phyloP scores from a whole-genome alignment of 2,888 invertebrate genomes.

The Pelosia muscerda region DNA sequence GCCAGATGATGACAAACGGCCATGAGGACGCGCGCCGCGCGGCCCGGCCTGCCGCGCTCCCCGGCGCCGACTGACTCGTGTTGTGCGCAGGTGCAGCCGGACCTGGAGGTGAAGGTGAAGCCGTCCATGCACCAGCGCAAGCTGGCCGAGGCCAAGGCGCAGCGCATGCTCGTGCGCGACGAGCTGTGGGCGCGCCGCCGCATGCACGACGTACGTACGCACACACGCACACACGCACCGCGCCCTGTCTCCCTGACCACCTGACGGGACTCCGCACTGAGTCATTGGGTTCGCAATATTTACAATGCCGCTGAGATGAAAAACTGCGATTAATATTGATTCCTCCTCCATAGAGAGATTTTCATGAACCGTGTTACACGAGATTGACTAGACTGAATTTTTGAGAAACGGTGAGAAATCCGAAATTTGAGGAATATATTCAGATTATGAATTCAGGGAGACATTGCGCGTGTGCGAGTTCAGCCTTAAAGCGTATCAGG shows the following conservation, averaged over 20 bases:
- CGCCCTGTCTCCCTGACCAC: background rate
- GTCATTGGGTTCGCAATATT: no score
- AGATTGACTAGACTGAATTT: no score
- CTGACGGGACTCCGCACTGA: no score
- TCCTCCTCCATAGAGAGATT: no score
- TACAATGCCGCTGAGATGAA: no score
- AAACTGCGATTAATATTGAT: no score
- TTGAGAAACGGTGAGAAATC: no score
- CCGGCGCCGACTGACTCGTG: background rate
- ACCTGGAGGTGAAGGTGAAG: slow-evolving; percentile 98
- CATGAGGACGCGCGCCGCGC: slow-evolving; percentile 70
- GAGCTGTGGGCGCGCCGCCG: slow-evolving; percentile 90
- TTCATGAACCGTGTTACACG: no score
- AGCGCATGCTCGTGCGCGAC: slow-evolving; percentile 91
- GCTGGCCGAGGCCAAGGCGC: slow-evolving; percentile 93
- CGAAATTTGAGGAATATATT: no score
- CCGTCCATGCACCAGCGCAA: slow-evolving; percentile 94
- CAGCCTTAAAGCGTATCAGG: no score
- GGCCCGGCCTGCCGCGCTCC: background rate
- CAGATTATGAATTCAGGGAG: no score
- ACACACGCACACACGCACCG: background rate
- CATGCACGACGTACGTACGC: slow-evolving; percentile 82
- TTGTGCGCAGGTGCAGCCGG: slow-evolving; percentile 89
- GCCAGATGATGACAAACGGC: slow-evolving; percentile 73
- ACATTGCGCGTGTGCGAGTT: no score